Evolutionary conservation across 2,888 invertebrate genomes (phyloP).

Genomic region (Drosophila yooni): DNA sequence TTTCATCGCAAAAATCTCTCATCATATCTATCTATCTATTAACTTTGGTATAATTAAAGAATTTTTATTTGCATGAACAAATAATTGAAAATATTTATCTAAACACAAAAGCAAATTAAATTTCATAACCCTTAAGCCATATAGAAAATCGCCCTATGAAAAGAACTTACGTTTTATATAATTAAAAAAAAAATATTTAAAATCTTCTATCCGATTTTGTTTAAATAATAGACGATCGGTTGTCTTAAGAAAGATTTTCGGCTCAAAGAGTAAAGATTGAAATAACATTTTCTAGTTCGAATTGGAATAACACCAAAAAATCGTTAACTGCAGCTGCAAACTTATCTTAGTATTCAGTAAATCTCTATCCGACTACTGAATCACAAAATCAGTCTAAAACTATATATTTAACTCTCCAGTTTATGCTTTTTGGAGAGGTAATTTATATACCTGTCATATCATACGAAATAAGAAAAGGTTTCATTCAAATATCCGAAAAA

Average conservation of each 20-base stretch:
- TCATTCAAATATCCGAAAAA: neutral
- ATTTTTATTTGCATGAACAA: neutral
- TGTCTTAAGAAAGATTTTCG: neutral
- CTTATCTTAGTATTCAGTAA: neutral
- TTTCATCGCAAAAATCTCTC: neutral
- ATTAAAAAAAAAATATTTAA: neutral
- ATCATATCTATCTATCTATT: neutral
- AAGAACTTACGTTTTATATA: too few relatives aligned
- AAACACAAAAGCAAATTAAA: neutral
- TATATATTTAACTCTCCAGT: neutral
- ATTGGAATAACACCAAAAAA: neutral
- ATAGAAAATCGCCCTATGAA: too few relatives aligned
- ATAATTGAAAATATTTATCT: neutral
- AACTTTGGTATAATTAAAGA: neutral
- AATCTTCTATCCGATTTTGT: neutral
- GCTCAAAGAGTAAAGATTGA: neutral
- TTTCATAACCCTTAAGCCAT: neutral
- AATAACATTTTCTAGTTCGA: neutral
- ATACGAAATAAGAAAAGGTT: neutral
- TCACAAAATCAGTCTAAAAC: too few relatives aligned
- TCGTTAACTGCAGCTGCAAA: neutral
- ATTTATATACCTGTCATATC: neutral
- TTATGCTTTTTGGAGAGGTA: neutral
- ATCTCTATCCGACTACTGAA: neutral
- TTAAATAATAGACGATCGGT: neutral